Conservation (phyloP, 2,113 vertebrate genomes). For the Agelaius tricolor region DNA sequence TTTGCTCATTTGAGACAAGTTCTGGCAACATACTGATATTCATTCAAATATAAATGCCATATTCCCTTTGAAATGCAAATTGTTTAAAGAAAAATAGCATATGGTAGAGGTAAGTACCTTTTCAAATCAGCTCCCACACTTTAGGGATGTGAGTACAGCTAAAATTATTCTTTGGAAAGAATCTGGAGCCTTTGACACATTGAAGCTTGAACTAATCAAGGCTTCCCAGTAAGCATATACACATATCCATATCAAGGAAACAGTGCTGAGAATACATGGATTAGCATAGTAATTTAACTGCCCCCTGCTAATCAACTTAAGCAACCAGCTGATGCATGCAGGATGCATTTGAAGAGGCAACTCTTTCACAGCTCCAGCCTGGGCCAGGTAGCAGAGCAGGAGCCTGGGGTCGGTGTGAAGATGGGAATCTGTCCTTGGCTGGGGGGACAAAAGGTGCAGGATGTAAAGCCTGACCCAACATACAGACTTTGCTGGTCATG, state of each 20-base stretch:
- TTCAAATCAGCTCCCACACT: constrained; percentile 76
- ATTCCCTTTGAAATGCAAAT: constrained; percentile 83
- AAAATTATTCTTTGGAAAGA: constrained; percentile 78
- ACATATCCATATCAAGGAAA: constrained; percentile 75
- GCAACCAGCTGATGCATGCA: constrained; percentile 63
- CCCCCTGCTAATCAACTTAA: constrained; percentile 71
- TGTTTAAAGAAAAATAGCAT: constrained; percentile 82
- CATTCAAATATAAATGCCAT: constrained; percentile 77
- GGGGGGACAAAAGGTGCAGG: not conserved
- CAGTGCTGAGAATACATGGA: constrained; percentile 64
- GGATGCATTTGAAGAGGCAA: constrained; percentile 4
- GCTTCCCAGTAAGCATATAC: constrained; percentile 58
- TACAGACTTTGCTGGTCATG: not conserved
- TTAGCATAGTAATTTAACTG: constrained; percentile 75
- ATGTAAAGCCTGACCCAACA: not conserved
- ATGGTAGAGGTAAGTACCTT: constrained; percentile 80
- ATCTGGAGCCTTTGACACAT: constrained; percentile 72
- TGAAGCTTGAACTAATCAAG: constrained; percentile 77
- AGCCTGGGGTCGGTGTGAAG: not conserved
- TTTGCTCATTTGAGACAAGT: constrained; percentile 67
- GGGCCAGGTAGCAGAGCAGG: constrained; percentile 17
- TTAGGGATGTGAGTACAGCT: constrained; percentile 66
- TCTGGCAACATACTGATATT: constrained; percentile 77
- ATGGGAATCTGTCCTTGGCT: not conserved
- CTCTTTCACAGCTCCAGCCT: not conserved